A percentile compares a stretch with the other conserved stretches of the same genome.
Evolutionary conservation across 30 jellyfish, hydroid and myxozoan species (phyloP).

Genomic region (Catostylus mosaicus): DNA sequence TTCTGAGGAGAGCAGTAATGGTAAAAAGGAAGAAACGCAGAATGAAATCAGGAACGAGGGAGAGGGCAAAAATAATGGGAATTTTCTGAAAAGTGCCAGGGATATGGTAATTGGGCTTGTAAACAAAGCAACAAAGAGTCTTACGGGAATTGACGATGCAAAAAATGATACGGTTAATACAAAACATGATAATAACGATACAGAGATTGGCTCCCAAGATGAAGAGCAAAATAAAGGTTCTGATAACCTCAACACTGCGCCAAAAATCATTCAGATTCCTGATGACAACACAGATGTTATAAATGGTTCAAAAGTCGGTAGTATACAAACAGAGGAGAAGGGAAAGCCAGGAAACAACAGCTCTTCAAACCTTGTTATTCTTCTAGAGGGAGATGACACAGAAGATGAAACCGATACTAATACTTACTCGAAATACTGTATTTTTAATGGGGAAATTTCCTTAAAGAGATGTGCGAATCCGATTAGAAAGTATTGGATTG

Average conservation of each 20-base stretch:
- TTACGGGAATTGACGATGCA: constrained; percentile 62
- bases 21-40: background rate
- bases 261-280: constrained; percentile 8
- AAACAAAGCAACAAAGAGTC: constrained; percentile 78
- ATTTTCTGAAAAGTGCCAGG: constrained; percentile 83
- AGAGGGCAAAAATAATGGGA: background rate
- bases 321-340: background rate
- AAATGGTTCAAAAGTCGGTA: constrained; percentile 1
- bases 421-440: background rate
- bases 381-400: constrained; percentile 64
- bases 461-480: constrained; percentile 71
- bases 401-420: constrained; percentile 60
- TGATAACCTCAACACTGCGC: background rate
- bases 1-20: constrained; percentile 14
- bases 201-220: background rate
- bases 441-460: constrained; percentile 43
- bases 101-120: constrained; percentile 89
- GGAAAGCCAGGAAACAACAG: background rate
- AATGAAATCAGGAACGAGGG: background rate
- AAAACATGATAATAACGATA: background rate
- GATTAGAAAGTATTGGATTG: constrained; percentile 28
- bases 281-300: constrained; percentile 1
- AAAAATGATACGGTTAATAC: background rate
- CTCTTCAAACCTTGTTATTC: constrained; percentile 31
- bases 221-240: background rate